Evolutionary conservation across 1,140 invertebrate genomes (phyloP), one percentile per base, ranked within the genome.

Genomic region (Heterodera carotae): DNA sequence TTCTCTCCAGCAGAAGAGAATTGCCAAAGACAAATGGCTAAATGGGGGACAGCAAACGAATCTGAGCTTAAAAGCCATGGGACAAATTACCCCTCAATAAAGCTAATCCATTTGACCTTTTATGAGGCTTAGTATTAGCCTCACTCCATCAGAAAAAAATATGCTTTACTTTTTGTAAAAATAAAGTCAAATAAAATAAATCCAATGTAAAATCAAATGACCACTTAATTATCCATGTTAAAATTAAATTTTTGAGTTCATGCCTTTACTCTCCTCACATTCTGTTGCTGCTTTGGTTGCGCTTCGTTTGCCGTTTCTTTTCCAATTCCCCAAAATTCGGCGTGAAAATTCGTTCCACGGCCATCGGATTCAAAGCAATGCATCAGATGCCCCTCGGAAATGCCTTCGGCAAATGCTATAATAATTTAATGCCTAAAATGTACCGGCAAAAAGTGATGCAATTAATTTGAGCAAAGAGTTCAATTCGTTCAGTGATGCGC

Each of bases 401-500:
- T 77, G 4, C 75, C 73, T 76, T 33, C 3, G 4, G 33, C 25
- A 76, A 72, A 27, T 8, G 34, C 15, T 34, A 27, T 10, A 34
- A 76, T 73, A 73, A 22, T 22, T 25, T 12, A 15, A 34, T 34
- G 25, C 27, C 18, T 22, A 25, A 76, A 66, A 43, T 7, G 8
- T 36, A 79, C 77, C 73, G 60, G 76, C 75, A 68, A 78, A 78
- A 10, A 78, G 68, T 31, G 60, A 18, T 12, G 77, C 18, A 27
- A 78, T 62, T 29, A 78, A 62, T 25, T 43, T 79, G 27, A 78
- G 34, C 25, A 78, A 33, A 29, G 76, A 62, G 27, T 29, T 36
- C 31, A 78, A 34, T 74, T 78, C 77, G 18, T 48, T 59, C 12
- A 78, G 27, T 25, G 77, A 67, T 31, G 33, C 43, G 39, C 43